Evolutionary conservation across 2,113 vertebrate genomes (phyloP), one percentile per base, ranked within the genome.

Genomic region (Cottus gobio): DNA sequence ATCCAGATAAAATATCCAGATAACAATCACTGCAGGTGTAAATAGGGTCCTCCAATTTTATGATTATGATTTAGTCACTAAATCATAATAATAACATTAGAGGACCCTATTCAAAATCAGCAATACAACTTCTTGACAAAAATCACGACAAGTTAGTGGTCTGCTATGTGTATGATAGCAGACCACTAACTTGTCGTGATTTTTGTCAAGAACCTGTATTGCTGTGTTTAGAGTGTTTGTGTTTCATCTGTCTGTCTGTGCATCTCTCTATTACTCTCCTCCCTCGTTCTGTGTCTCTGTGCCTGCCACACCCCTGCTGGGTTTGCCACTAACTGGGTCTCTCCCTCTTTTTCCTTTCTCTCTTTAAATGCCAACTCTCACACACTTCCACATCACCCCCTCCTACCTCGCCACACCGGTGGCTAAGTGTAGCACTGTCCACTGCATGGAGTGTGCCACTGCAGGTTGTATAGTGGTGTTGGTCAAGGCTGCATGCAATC

Each of bases 401-500:
- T 60, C 54, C 74, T 46, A 9, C 83, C 77, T 52, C 46, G 84
- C 87, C 82, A 84, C 80, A 66, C 85, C 61, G 85, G 74, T 91
- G 87, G 88, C 85, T 89, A 80, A 86, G 87, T 82, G 87, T 87
- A 88, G 86, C 89, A 78, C 88, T 91, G 89, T 87, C 85, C 83
- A 52, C 85, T 91, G 91, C 92, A 92, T 91, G 91, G 91, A 91
- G 76, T 87, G 86, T 91, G 77, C 91, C 84, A 61, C 87, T 91
- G 79, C 92, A 91, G 90, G 91, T 92, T 83, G 92, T 88, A 91
- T 89, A 79, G 86, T 82, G 86, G 44, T 83, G 39, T 8, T 76
- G 50, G 62, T 1, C 75, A 52, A 71, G 68, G 75, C 79, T 88
- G 90, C 91, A 93, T 92, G 87, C 79, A 72, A 80, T 39, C 30